These are phyloP conservation scores for Torymus tubicola DNA, from an alignment of 2,888 invertebrate species.

Conservation along the genomic window DNA sequence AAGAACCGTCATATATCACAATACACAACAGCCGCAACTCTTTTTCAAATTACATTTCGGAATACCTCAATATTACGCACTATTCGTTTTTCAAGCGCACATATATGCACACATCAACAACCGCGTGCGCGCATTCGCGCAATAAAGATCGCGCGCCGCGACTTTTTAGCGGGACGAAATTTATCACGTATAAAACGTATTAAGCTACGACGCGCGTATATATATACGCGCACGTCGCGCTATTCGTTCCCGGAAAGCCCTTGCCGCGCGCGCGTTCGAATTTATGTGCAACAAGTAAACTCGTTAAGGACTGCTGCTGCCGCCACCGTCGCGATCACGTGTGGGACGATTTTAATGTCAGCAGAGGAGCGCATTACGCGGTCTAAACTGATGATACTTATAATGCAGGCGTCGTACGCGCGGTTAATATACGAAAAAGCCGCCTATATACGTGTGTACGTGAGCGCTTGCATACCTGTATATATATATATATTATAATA, in stretches of 20 bases:
- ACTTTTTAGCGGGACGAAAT: not conserved
- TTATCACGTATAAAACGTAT: constrained; percentile 33
- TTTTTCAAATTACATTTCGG: too few species aligned
- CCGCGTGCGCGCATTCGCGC: not conserved
- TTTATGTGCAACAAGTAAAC: constrained; percentile 49
- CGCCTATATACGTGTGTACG: not conserved
- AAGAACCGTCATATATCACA: too few species aligned
- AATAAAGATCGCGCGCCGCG: not conserved
- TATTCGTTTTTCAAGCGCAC: too few species aligned
- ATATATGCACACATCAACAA: too few species aligned
- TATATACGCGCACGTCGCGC: not conserved
- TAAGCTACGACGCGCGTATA: not conserved
- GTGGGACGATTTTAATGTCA: constrained; percentile 37
- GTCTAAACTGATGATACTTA: constrained; percentile 18
- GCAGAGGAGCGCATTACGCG: constrained; percentile 3
- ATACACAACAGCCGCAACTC: too few species aligned
- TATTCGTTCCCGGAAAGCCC: constrained; percentile 23
- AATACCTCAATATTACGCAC: too few species aligned
- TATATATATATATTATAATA: not conserved
- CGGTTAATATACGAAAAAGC: not conserved
- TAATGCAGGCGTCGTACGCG: constrained; percentile 18
- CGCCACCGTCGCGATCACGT: not conserved
- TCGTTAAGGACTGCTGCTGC: constrained; percentile 34
- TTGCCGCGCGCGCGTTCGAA: constrained; percentile 3
- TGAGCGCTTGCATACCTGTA: not conserved